Evolutionary conservation across 2,888 invertebrate genomes (phyloP).

Genomic region (Tricholauxania praeusta): DNA sequence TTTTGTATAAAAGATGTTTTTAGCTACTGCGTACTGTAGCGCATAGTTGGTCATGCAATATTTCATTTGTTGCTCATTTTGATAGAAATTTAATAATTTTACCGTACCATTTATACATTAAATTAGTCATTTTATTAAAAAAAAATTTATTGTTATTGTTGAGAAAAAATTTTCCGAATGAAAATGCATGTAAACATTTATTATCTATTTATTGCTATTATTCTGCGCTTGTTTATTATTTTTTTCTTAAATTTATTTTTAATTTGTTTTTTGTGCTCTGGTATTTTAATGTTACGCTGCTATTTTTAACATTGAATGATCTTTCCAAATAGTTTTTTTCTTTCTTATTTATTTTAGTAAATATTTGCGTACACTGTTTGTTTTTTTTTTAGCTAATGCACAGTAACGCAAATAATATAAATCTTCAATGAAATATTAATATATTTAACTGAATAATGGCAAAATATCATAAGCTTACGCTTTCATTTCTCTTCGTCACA

Average conservation of each 20-base stretch:
- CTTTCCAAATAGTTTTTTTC: not conserved
- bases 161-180: too few species aligned
- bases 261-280: not conserved
- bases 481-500: too few species aligned
- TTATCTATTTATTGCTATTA: conserved; percentile 32
- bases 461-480: not conserved
- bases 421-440: conserved; percentile 8
- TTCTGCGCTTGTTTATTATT: conserved; percentile 28
- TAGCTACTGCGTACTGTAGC: too few species aligned
- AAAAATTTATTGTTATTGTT: not conserved
- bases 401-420: not conserved
- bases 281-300: conserved; percentile 6
- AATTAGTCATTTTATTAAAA: too few species aligned
- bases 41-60: too few species aligned
- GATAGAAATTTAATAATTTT: too few species aligned
- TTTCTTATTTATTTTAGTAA: conserved; percentile 18
- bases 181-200: too few species aligned
- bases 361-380: conserved; percentile 18
- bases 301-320: conserved; percentile 26
- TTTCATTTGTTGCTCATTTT: too few species aligned
- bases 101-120: too few species aligned
- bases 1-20: too few species aligned
- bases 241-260: not conserved
- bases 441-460: not conserved
- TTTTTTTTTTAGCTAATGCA: conserved; percentile 20